Evolutionary conservation across 64 coral and sea anemone species (phyloP).

Genomic region (Stichodactyla helianthus): DNA sequence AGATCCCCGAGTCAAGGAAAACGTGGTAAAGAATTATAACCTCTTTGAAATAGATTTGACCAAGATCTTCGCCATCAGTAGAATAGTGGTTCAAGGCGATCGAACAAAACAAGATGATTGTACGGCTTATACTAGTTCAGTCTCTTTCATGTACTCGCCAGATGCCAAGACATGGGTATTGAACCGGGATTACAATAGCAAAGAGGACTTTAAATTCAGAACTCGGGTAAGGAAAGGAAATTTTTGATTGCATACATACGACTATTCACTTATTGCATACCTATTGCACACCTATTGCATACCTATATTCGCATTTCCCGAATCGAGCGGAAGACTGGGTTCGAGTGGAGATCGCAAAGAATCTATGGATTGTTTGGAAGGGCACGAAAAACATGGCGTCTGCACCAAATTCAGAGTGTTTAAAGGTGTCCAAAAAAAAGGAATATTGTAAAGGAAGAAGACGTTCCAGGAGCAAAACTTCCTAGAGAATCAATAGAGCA

Average conservation of each 20-base stretch:
- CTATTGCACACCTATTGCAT: too few relatives aligned
- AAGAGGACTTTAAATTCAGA: slow-evolving; percentile 15
- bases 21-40: neutral
- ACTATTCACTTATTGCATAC: neutral
- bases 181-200: neutral
- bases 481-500: too few relatives aligned
- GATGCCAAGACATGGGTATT: slow-evolving; percentile 1
- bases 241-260: neutral
- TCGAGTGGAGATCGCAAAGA: too few relatives aligned
- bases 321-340: too few relatives aligned
- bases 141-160: neutral
- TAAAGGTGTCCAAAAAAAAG: too few relatives aligned
- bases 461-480: too few relatives aligned
- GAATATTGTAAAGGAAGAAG: too few relatives aligned
- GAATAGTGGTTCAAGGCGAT: slow-evolving; percentile 5
- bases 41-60: neutral
- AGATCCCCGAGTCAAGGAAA: slow-evolving; percentile 7
- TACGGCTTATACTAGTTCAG: neutral
- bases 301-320: too few relatives aligned
- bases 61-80: slow-evolving; percentile 19
- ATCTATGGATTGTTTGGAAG: too few relatives aligned
- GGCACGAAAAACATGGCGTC: too few relatives aligned
- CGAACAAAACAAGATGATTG: neutral
- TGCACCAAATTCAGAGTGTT: too few relatives aligned
- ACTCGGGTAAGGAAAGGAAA: neutral